phyloP scores from a whole-genome alignment of 1,140 invertebrate genomes.

The Lucilia sericata region DNA sequence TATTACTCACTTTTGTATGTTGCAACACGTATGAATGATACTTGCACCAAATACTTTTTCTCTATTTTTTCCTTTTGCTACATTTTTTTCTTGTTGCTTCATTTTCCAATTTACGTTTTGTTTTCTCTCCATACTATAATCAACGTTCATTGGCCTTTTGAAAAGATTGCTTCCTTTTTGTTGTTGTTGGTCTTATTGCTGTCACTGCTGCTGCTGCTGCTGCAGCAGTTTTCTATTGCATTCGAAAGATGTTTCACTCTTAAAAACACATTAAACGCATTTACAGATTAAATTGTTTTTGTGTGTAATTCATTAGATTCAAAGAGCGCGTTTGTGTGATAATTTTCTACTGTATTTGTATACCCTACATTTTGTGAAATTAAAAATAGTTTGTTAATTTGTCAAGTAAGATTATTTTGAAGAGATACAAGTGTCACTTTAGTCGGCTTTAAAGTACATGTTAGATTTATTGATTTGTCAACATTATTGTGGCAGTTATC shows the following conservation, averaged over 20 bases:
- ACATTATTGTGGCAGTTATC: no score
- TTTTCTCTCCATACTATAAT: neutral
- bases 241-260: no score
- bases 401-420: no score
- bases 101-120: conserved; percentile 6
- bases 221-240: no score
- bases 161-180: neutral
- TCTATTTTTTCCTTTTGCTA: neutral
- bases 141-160: conserved; percentile 21
- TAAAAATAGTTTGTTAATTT: no score
- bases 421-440: no score
- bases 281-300: neutral
- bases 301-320: neutral
- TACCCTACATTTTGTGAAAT: neutral
- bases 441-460: no score
- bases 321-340: neutral
- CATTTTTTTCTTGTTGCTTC: conserved; percentile 3
- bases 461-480: no score
- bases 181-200: no score
- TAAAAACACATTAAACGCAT: neutral
- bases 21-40: conserved; percentile 10
- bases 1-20: conserved; percentile 15
- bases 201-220: no score
- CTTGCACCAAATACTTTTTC: neutral
- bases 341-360: neutral